These are phyloP conservation scores for Silvanus unidentatus DNA, from an alignment of 2,888 invertebrate genomes.

Conservation along the genomic window DNA sequence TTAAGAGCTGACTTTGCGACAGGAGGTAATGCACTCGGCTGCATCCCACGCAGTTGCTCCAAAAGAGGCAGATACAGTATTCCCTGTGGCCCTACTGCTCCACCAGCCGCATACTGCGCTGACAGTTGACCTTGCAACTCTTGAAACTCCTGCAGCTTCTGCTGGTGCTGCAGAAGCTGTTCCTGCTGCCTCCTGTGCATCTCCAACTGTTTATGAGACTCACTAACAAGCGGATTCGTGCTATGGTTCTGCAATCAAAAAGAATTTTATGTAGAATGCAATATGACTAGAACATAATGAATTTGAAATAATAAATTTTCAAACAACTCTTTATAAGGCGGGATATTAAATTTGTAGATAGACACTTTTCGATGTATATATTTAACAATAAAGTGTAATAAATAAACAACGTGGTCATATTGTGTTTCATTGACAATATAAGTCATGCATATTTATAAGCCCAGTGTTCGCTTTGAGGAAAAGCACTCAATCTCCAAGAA, in stretches of 20 bases:
- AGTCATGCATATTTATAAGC: too few species aligned
- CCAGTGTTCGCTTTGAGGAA: too few species aligned
- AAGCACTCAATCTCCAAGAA: too few species aligned
- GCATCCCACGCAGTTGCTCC: constrained; percentile 53
- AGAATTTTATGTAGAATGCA: too few species aligned
- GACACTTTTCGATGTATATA: too few species aligned
- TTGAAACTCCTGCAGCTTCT: constrained; percentile 52
- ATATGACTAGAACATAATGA: too few species aligned
- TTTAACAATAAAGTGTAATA: too few species aligned
- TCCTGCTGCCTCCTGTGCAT: constrained; percentile 61
- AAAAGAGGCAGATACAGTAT: constrained; percentile 66
- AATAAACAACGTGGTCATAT: too few species aligned
- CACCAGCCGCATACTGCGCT: constrained; percentile 46
- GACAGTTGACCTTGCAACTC: constrained; percentile 57
- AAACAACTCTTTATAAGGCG: too few species aligned
- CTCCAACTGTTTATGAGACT: constrained; percentile 63
- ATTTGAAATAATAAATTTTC: too few species aligned
- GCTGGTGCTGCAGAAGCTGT: constrained; percentile 53
- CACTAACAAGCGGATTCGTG: constrained; percentile 45
- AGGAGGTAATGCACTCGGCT: constrained; percentile 34
- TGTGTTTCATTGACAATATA: too few species aligned
- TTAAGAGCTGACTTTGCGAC: constrained; percentile 36
- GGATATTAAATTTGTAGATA: too few species aligned
- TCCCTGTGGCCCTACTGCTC: constrained; percentile 53
- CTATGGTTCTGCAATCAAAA: constrained; percentile 25